These are phyloP conservation scores for Abscondita cerata DNA, from an alignment of 2,888 invertebrate genomes.

Conservation along the genomic window DNA sequence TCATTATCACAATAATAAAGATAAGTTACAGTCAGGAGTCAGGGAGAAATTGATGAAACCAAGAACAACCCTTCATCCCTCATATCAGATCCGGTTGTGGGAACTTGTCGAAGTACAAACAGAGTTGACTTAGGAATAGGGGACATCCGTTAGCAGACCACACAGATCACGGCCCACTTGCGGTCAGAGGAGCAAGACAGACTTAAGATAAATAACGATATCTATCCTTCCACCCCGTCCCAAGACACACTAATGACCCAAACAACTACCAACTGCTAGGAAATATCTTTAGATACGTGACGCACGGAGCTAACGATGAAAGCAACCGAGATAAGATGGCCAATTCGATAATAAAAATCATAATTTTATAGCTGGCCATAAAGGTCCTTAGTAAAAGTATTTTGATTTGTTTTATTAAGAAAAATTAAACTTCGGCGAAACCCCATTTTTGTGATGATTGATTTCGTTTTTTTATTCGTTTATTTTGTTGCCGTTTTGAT, in stretches of 20 bases:
- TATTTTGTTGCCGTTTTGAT: conserved; percentile 7
- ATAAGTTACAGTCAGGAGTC: conserved; percentile 50
- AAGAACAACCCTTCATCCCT: conserved; percentile 56
- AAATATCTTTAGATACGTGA: conserved; percentile 52
- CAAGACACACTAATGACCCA: conserved; percentile 57
- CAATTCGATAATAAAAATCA: conserved; percentile 45
- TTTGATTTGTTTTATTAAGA: conserved; percentile 30
- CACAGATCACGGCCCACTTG: conserved; percentile 56
- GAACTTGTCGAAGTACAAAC: conserved; percentile 57
- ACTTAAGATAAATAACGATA: conserved; percentile 60
- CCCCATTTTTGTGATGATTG: not conserved
- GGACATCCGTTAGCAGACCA: conserved; percentile 51
- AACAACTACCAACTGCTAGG: conserved; percentile 55
- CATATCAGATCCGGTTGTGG: conserved; percentile 55
- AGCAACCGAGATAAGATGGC: conserved; percentile 41
- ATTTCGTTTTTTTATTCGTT: not conserved
- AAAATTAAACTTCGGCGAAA: conserved; percentile 28
- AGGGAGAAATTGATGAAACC: conserved; percentile 51
- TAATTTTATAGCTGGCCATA: conserved; percentile 43
- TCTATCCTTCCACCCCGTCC: conserved; percentile 54
- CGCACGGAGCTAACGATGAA: conserved; percentile 42
- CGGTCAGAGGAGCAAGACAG: conserved; percentile 55
- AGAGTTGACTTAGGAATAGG: conserved; percentile 53
- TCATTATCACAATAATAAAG: conserved; percentile 46
- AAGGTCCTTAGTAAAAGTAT: conserved; percentile 28